Evolutionary conservation across 2,888 invertebrate genomes (phyloP).

Genomic region (Alsophila aescularia): DNA sequence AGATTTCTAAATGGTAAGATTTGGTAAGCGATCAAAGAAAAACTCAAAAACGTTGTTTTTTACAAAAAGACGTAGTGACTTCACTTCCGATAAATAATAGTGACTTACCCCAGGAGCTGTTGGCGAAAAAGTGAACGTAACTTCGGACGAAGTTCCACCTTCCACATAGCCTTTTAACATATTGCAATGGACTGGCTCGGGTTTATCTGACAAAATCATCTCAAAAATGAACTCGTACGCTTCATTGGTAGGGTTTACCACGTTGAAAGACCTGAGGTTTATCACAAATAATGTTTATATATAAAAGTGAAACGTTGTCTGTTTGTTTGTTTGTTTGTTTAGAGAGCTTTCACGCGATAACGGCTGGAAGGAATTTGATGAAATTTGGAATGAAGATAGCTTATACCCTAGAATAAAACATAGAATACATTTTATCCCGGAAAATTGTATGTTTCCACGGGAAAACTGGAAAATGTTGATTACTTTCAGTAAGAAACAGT

Average conservation of each 20-base stretch:
- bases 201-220: slow-evolving; percentile 73
- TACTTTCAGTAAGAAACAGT: no score
- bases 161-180: slow-evolving; percentile 84
- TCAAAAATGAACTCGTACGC: slow-evolving; percentile 85
- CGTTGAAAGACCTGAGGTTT: slow-evolving; percentile 83
- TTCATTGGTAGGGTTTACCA: slow-evolving; percentile 87
- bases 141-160: slow-evolving; percentile 83
- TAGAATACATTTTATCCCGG: no score
- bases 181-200: slow-evolving; percentile 85
- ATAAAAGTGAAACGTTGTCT: no score
- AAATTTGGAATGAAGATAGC: no score
- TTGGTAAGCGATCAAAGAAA: no score
- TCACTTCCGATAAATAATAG: neutral
- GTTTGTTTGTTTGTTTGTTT: no score
- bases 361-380: no score
- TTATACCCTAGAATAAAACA: no score
- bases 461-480: no score
- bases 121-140: slow-evolving; percentile 87
- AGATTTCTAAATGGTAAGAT: no score
- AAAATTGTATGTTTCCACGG: no score
- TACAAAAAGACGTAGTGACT: neutral
- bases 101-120: slow-evolving; percentile 80
- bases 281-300: neutral
- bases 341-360: no score
- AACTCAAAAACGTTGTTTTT: neutral